Base-by-base conservation (phyloP, 37 sponge, comb jelly and placozoan species). In the Aplysina aerophoba region DNA sequence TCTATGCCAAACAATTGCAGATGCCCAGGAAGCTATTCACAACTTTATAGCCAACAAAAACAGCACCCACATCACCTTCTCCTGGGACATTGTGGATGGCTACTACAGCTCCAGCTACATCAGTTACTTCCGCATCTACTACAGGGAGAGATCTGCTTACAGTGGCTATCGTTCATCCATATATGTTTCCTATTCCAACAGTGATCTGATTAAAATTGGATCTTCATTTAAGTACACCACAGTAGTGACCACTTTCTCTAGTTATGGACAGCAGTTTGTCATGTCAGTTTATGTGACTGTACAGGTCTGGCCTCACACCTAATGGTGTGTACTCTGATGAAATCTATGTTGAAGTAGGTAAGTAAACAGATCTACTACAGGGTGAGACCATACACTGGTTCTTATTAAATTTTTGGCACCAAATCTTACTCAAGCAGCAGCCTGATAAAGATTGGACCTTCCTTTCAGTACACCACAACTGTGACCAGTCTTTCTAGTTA, bases 331-430 rank as follows among this genome's bases (percentile, higher is more conserved):
- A 69, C 71, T 69, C 71, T 3, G 71, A 69, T 3, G 34, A 69
- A 69, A 69, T 69, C 6, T 69, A 69, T 30, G 71, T 30, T n/a
- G 71, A 69, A 69, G 34, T 69, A 12, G 71, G 71, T 69, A 27
- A 69, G 71, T 34, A 1, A 69, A 6, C 12, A 62, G 11, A 27
- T 27, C 13, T 69, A 69, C 71, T 69, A 69, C 8, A 44, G 50
- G 50, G 50, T 11, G 50, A 44, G 50, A 44, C 8, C 50, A 11
- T 44, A 44, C 50, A 3, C 8, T 44, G 50, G 50, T 8, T 44
- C 3, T 44, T 8, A 8, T 44, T 44, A 3, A 3, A 3, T 11
- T 11, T 44, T 44, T 44, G 50, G 50, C 50, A 11, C 50, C 8
- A 44, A 11, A 11, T 44, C 50, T 44, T 44, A 44, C 50, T 44